A percentile compares a stretch with the other conserved stretches of the same genome.
These are phyloP conservation scores for Nasua narica DNA, from an alignment of 2,797 vertebrate genomes.

Conservation along the genomic window DNA sequence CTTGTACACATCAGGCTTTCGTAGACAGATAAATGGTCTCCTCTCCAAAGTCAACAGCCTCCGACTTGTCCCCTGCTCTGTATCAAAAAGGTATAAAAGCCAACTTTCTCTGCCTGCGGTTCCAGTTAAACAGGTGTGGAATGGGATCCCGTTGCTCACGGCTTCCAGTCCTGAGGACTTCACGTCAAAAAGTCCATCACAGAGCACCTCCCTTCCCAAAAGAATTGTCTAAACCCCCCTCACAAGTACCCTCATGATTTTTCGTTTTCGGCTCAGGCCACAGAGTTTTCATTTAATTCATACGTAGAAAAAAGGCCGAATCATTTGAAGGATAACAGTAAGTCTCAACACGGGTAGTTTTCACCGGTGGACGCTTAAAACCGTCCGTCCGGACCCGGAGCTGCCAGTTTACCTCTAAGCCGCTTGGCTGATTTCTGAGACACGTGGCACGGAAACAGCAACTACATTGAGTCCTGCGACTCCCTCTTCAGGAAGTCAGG, in stretches of 20 bases:
- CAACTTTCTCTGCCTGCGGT: not conserved
- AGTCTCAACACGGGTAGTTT: not conserved
- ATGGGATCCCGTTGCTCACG: not conserved
- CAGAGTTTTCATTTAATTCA: not conserved
- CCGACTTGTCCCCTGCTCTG: not conserved
- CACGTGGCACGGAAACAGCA: rapidly evolving
- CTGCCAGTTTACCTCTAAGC: rapidly evolving
- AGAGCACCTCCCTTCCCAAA: not conserved
- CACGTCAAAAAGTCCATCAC: not conserved
- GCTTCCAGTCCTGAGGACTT: not conserved
- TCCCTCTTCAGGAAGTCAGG: rapidly evolving
- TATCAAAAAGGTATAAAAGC: not conserved
- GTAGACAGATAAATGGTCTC: not conserved
- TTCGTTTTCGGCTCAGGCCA: not conserved
- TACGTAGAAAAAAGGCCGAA: not conserved
- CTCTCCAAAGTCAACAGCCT: not conserved
- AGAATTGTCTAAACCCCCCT: not conserved
- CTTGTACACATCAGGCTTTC: not conserved
- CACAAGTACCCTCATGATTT: not conserved
- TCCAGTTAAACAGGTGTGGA: not conserved
- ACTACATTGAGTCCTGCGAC: rapidly evolving
- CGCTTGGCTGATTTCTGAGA: rapidly evolving
- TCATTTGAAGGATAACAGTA: not conserved
- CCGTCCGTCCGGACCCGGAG: rapidly evolving
- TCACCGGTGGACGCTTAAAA: rapidly evolving